Evolutionary conservation across 2,113 vertebrate genomes (phyloP).

Genomic region (Procapra przewalskii): DNA sequence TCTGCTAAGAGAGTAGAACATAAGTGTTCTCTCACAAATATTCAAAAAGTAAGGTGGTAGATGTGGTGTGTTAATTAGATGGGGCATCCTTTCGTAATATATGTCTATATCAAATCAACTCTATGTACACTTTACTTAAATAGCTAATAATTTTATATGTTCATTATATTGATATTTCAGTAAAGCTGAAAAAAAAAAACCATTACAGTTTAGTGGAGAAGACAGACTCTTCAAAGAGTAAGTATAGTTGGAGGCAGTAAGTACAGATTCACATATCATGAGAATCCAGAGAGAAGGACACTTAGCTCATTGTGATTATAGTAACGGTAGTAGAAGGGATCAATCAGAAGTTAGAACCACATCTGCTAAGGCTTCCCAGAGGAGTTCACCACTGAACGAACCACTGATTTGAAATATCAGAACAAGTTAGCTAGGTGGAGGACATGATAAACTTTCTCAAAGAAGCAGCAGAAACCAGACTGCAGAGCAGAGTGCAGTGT

Average conservation of each 20-base stretch:
- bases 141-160: neutral
- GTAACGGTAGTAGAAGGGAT: neutral
- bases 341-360: neutral
- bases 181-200: neutral
- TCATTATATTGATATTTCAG: neutral
- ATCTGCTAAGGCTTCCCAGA: neutral
- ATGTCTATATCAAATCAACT: neutral
- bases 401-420: neutral
- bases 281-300: neutral
- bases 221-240: neutral
- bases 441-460: neutral
- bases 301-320: neutral
- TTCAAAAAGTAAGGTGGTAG: neutral
- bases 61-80: neutral
- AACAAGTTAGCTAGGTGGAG: neutral
- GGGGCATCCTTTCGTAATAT: neutral
- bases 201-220: neutral
- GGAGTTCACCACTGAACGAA: neutral
- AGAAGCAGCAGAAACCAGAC: neutral
- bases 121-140: neutral
- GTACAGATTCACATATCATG: neutral
- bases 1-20: neutral
- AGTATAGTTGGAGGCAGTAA: neutral
- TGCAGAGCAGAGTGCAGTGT: neutral
- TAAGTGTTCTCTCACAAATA: neutral